A percentile compares a stretch with the other conserved stretches of the same genome.
Conservation (phyloP, 1,140 invertebrate genomes). For the Copidosoma floridanum region DNA sequence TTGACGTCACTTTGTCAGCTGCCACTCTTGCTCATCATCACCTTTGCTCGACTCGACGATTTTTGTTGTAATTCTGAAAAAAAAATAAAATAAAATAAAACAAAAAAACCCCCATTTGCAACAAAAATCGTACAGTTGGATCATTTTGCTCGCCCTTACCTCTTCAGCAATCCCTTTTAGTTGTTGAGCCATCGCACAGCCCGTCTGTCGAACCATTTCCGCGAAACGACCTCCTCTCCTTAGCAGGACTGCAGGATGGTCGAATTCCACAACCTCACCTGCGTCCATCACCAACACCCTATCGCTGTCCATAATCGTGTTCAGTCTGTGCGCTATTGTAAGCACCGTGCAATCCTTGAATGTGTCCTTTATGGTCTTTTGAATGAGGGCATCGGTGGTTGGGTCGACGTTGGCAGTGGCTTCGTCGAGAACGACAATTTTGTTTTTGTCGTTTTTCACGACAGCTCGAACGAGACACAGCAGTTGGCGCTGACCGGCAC, state of each 20-base stretch:
- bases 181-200: not conserved
- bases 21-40: too few species aligned
- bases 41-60: too few species aligned
- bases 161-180: not conserved
- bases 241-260: not conserved
- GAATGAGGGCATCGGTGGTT: conserved; percentile 47
- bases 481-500: conserved; percentile 46
- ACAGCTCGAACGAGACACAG: conserved; percentile 65
- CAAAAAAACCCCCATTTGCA: too few species aligned
- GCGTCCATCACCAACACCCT: conserved; percentile 1
- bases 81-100: too few species aligned
- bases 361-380: conserved; percentile 39
- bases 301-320: conserved; percentile 11
- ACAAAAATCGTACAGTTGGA: too few species aligned
- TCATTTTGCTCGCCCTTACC: not conserved
- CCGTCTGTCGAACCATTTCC: conserved; percentile 3
- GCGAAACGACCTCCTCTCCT: not conserved
- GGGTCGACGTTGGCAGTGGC: conserved; percentile 41
- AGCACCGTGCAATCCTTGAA: conserved; percentile 56
- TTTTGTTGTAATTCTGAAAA: too few species aligned
- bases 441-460: conserved; percentile 58
- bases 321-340: conserved; percentile 57
- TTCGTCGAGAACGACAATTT: conserved; percentile 68
- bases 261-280: conserved; percentile 28
- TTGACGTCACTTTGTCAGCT: too few species aligned